phyloP scores from a whole-genome alignment of 1,140 invertebrate species.

The Bicyclus anynana region DNA sequence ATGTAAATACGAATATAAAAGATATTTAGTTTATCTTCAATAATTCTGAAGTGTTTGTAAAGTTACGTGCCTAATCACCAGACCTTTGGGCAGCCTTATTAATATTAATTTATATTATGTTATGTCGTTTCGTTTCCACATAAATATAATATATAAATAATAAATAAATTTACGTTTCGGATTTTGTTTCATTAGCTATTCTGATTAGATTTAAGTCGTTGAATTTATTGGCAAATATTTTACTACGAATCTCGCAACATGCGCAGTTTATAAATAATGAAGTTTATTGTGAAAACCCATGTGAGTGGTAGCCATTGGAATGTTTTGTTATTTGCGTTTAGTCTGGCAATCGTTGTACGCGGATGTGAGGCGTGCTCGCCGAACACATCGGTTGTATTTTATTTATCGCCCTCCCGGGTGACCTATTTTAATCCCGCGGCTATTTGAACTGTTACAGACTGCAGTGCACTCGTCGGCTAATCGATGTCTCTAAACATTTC shows the following conservation, averaged over 20 bases:
- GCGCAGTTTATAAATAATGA: conserved; percentile 22
- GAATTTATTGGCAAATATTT: conserved; percentile 17
- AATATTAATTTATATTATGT: too few species aligned
- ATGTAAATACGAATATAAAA: too few species aligned
- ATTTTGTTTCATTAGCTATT: background rate
- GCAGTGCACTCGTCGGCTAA: conserved; percentile 24
- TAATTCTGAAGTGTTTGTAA: too few species aligned
- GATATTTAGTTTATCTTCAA: too few species aligned
- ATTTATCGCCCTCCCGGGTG: conserved; percentile 44
- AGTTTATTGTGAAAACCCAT: conserved; percentile 20
- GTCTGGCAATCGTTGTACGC: conserved; percentile 34
- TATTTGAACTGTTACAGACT: conserved; percentile 40
- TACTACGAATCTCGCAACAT: conserved; percentile 16
- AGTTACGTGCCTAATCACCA: too few species aligned
- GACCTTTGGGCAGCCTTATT: too few species aligned
- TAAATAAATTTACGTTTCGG: too few species aligned
- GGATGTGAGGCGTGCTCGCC: conserved; percentile 32
- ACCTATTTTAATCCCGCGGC: conserved; percentile 47
- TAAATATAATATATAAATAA: too few species aligned
- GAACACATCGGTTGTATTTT: conserved; percentile 29
- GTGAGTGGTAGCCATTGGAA: conserved; percentile 19
- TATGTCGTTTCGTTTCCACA: too few species aligned
- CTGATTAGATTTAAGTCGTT: background rate
- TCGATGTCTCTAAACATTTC: conserved; percentile 13
- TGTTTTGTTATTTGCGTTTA: conserved; percentile 30